These are phyloP conservation scores for Drosophila atripex DNA, from an alignment of 2,888 invertebrate genomes.

Conservation along the genomic window DNA sequence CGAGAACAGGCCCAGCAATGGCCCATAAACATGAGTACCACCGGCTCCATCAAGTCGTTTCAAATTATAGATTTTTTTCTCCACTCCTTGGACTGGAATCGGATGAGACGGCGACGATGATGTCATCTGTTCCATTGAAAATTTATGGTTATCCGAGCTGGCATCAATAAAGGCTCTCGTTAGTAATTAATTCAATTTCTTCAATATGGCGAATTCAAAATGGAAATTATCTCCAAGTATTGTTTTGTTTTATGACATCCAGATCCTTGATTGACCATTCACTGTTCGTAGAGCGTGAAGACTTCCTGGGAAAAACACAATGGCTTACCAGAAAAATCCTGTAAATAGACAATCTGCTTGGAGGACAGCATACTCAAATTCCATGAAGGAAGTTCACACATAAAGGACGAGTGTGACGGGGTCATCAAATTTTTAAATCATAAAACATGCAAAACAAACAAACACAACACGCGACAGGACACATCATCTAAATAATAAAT, in stretches of 20 bases:
- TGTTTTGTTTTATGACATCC: conserved; percentile 3
- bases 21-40: conserved; percentile 16
- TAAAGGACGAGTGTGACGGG: conserved; percentile 10
- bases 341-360: too few species aligned
- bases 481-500: conserved; percentile 38
- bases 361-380: too few species aligned
- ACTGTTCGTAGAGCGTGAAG: neutral
- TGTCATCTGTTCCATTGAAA: conserved; percentile 27
- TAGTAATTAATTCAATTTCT: conserved; percentile 13
- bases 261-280: conserved; percentile 1
- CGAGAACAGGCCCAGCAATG: neutral
- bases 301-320: neutral
- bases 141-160: neutral
- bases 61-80: conserved; percentile 36
- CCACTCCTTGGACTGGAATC: conserved; percentile 3
- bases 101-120: conserved; percentile 42
- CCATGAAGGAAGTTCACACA: neutral
- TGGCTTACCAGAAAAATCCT: too few species aligned
- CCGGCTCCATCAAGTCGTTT: conserved; percentile 42
- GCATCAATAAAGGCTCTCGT: conserved; percentile 2
- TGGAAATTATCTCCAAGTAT: neutral
- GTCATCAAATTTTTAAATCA: conserved; percentile 28
- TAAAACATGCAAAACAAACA: conserved; percentile 45
- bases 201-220: neutral
- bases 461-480: conserved; percentile 17